A percentile compares a stretch with the other conserved stretches of the same genome.
These are phyloP conservation scores for Rhopalosiphum padi DNA, from an alignment of 1,140 invertebrate genomes.

Conservation along the genomic window DNA sequence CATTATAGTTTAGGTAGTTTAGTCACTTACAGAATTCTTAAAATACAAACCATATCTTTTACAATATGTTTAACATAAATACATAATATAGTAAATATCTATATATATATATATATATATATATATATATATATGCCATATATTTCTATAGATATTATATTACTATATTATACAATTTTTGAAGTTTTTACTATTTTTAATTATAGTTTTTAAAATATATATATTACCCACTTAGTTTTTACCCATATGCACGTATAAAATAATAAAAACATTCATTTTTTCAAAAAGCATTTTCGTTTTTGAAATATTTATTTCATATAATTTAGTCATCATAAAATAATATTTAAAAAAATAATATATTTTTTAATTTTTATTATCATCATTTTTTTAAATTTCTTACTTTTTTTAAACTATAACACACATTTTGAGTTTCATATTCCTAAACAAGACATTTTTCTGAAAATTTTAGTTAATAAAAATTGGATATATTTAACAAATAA, in stretches of 20 bases:
- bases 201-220: neutral
- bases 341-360: neutral
- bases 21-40: neutral
- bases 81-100: neutral
- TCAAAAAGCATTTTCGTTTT: neutral
- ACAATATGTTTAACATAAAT: neutral
- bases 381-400: neutral
- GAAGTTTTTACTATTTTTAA: neutral
- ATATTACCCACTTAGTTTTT: neutral
- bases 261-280: neutral
- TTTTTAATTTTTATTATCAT: neutral
- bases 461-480: neutral
- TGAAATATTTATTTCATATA: neutral
- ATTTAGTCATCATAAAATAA: neutral
- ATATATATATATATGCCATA: neutral
- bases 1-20: neutral
- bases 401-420: neutral
- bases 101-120: neutral
- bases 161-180: neutral
- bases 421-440: neutral
- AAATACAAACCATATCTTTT: neutral
- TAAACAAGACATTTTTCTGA: neutral
- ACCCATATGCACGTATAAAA: neutral
- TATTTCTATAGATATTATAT: neutral
- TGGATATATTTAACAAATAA: neutral